Evolutionary conservation across 2,113 vertebrate species (phyloP).

Genomic region (Halichoeres trimaculatus): DNA sequence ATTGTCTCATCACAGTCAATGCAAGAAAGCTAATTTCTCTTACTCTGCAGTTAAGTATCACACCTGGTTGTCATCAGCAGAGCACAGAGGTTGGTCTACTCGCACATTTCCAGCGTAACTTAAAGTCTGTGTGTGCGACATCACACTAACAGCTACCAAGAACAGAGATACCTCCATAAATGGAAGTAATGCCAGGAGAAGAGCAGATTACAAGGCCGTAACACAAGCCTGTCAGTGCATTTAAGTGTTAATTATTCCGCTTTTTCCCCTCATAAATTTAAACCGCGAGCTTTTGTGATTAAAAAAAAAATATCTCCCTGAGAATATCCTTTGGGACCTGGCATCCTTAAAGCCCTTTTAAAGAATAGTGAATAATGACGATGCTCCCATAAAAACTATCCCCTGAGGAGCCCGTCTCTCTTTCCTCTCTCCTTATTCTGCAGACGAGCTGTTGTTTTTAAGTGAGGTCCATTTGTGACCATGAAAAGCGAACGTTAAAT

Average conservation of each 20-base stretch:
- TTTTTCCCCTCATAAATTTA: constrained; percentile 81
- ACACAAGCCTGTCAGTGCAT: constrained; percentile 75
- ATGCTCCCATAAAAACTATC: constrained; percentile 74
- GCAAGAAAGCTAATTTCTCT: neutral
- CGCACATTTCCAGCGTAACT: constrained; percentile 44
- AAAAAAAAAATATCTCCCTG: constrained; percentile 79
- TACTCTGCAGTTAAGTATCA: neutral
- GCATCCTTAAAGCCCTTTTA: constrained; percentile 78
- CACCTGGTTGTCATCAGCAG: constrained; percentile 3
- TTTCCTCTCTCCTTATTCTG: constrained; percentile 53
- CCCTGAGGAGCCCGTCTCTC: constrained; percentile 69
- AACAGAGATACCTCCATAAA: constrained; percentile 64
- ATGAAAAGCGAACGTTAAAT: constrained; percentile 38
- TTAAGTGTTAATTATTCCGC: constrained; percentile 83
- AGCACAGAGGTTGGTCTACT: constrained; percentile 38
- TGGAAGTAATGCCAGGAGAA: constrained; percentile 67
- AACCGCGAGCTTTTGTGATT: constrained; percentile 81
- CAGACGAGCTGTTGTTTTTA: constrained; percentile 64
- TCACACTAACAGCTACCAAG: constrained; percentile 52
- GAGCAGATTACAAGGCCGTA: constrained; percentile 68
- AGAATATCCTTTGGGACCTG: constrained; percentile 76
- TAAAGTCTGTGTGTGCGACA: constrained; percentile 62
- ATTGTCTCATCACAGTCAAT: too few species aligned
- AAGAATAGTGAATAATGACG: constrained; percentile 79
- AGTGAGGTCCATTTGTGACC: constrained; percentile 52